phyloP scores from a whole-genome alignment of 2,113 vertebrate genomes.

The Hystrix brachyura region DNA sequence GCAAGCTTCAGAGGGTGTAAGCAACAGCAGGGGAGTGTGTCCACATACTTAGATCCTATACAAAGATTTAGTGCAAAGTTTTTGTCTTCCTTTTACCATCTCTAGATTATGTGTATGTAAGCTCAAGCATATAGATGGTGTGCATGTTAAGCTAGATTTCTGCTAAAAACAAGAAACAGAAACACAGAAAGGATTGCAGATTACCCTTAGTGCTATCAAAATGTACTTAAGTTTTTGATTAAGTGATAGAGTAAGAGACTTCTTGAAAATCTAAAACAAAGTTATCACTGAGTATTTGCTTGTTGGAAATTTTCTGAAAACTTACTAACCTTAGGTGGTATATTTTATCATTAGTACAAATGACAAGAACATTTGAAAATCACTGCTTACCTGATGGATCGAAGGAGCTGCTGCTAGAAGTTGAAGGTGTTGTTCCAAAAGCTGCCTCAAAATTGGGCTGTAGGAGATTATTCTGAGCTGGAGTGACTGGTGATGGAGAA shows the following conservation, averaged over 20 bases:
- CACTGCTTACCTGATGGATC: constrained; percentile 94
- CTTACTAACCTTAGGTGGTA: constrained; percentile 11
- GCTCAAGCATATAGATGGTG: constrained; percentile 84
- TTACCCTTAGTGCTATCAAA: constrained; percentile 68
- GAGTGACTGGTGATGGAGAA: constrained; percentile 91
- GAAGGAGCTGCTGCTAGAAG: constrained; percentile 91
- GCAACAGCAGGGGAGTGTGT: constrained; percentile 82
- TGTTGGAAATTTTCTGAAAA: background rate
- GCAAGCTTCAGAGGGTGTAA: constrained; percentile 86
- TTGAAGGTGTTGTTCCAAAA: constrained; percentile 87
- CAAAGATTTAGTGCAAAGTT: constrained; percentile 59
- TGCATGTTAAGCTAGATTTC: constrained; percentile 63
- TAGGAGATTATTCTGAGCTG: constrained; percentile 92
- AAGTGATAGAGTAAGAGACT: background rate
- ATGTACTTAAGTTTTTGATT: background rate
- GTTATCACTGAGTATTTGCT: background rate
- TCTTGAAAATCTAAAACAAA: constrained; percentile 29
- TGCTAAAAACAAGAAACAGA: constrained; percentile 74
- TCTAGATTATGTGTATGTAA: constrained; percentile 78
- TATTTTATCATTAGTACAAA: background rate
- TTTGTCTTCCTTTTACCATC: constrained; percentile 63
- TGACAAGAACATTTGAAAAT: background rate
- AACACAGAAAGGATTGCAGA: constrained; percentile 59
- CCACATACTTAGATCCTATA: constrained; percentile 58
- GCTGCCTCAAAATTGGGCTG: constrained; percentile 92